Evolutionary conservation across 2,113 vertebrate genomes (phyloP).

Genomic region (Perognathus longimembris): DNA sequence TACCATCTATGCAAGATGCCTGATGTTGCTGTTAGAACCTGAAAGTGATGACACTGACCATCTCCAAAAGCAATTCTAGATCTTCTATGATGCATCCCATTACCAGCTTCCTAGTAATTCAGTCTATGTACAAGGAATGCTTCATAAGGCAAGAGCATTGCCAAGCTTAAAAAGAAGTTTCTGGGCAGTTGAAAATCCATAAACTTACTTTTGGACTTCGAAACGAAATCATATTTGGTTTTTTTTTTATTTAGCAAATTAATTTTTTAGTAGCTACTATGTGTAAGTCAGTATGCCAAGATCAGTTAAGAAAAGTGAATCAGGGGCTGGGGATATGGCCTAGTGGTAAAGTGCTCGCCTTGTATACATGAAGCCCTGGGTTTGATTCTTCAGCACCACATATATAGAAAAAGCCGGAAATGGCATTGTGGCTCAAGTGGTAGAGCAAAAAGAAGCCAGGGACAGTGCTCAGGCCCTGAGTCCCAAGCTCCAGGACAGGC

Average conservation of each 20-base stretch:
- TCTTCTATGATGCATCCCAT: not conserved
- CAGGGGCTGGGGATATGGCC: too few species aligned
- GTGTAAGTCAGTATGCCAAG: not conserved
- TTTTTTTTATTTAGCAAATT: not conserved
- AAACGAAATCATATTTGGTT: slow-evolving; percentile 36
- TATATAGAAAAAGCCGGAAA: too few species aligned
- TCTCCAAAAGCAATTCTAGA: not conserved
- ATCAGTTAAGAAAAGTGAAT: slow-evolving; percentile 39
- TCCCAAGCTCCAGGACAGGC: too few species aligned
- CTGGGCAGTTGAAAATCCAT: not conserved
- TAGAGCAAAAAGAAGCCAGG: too few species aligned
- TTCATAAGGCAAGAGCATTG: not conserved
- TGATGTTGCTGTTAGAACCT: not conserved
- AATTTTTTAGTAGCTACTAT: slow-evolving; percentile 26
- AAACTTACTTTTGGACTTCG: not conserved
- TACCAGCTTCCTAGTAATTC: not conserved
- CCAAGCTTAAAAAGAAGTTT: not conserved
- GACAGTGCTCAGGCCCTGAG: too few species aligned
- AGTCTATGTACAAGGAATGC: not conserved
- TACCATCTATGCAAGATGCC: not conserved
- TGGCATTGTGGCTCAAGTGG: too few species aligned
- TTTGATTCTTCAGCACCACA: too few species aligned
- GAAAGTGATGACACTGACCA: not conserved
- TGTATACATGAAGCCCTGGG: too few species aligned
- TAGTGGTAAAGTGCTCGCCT: too few species aligned